Base-by-base conservation (phyloP, 2,797 vertebrate genomes). In the Acanthurus leucopareius region DNA sequence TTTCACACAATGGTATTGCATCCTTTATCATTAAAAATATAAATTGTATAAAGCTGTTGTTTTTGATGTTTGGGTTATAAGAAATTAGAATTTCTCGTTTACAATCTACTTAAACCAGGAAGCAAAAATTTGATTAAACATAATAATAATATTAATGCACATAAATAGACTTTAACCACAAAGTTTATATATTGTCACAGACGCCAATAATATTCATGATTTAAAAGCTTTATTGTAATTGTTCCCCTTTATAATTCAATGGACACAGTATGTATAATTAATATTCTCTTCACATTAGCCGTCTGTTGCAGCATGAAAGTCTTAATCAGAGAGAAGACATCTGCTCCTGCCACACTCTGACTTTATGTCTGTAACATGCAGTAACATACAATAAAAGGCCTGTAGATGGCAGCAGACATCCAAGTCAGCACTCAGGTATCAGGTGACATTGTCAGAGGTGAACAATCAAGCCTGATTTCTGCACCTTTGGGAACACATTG, bases 371-470 rank as follows among this genome's bases (percentile, higher is more conserved):
- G 44, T 52, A 51, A 63, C 0, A 10, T 11, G 11, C 10, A 32
- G 35, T 19, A 35, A 6, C 17, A 10, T 10, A 16, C 2, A 45
- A 45, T 25, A 25, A 40, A 15, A 3, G 54, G 51, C 87, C 90
- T 83, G 52, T 20, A 91, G 92, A 75, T 83, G 90, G 88, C 81
- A 86, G 84, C 81, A 89, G 60, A 59, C 47, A 35, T 65, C 49
- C 61, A 75, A 3, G n/a, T 9, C 2, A 56, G 17, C 44, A 3
- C 17, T 51, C 9, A 14, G 1, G 22, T 1, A 3, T 47, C 4
- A 3, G 22, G 58, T 40, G 74, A 71, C 22, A 48, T 69, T 77
- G 15, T 73, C 8, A 49, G 42, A n/a, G 61, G 40, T 76, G 28
- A 79, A 51, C 57, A 69, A 72, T 65, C 53, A 32, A 28, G 56